Percentiles rank a stretch among this genome's conserved stretches.
phyloP scores from a whole-genome alignment of 2,113 vertebrate species.

The Phasianus colchicus region DNA sequence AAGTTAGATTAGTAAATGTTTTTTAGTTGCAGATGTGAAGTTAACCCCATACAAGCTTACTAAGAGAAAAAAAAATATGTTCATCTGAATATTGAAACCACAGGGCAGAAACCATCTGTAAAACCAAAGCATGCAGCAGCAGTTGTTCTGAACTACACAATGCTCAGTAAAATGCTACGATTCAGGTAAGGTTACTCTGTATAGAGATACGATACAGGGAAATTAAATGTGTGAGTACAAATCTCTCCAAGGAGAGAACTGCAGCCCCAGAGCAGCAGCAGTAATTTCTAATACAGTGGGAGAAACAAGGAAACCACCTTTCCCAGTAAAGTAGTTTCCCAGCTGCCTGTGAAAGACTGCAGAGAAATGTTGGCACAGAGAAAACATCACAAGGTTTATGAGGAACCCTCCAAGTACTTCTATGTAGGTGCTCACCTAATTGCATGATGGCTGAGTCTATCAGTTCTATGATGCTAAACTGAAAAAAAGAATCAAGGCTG shows the following conservation, averaged over 20 bases:
- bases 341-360: background rate
- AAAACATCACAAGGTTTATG: background rate
- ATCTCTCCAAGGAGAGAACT: background rate
- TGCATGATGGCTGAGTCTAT: background rate
- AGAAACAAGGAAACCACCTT: background rate
- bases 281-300: background rate
- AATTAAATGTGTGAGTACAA: background rate
- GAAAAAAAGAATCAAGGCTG: background rate
- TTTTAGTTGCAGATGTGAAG: background rate
- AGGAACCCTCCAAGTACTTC: background rate
- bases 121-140: accelerated
- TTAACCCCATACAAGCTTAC: background rate
- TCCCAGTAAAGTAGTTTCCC: background rate
- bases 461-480: background rate
- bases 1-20: background rate
- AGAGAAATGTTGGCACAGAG: background rate
- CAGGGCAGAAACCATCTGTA: background rate
- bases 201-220: background rate
- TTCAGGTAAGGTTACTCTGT: background rate
- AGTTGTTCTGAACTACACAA: background rate
- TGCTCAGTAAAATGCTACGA: background rate
- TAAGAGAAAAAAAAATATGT: background rate
- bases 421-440: background rate
- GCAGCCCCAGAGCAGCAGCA: background rate
- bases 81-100: background rate